These are phyloP conservation scores for Heliangelus exortis DNA, from an alignment of 2,797 vertebrate genomes.

Conservation along the genomic window DNA sequence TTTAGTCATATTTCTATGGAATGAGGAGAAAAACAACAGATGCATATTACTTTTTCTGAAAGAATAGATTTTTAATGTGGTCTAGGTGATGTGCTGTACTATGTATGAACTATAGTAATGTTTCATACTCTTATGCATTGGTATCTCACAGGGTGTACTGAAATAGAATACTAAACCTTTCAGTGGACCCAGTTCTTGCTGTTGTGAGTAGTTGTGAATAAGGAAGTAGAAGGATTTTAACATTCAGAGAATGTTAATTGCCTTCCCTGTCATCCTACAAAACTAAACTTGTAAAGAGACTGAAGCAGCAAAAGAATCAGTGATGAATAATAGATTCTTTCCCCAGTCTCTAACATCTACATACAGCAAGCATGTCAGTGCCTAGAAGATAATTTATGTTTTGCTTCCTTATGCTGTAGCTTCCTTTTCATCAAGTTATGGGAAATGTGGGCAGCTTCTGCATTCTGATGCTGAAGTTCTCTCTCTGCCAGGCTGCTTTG, in stretches of 20 bases:
- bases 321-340: slow-evolving; percentile 55
- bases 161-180: background rate
- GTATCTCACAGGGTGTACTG: background rate
- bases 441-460: background rate
- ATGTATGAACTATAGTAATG: background rate
- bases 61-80: background rate
- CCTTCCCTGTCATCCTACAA: background rate
- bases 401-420: background rate
- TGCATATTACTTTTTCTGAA: background rate
- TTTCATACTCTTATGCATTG: background rate
- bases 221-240: background rate
- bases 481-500: background rate
- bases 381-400: background rate
- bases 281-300: slow-evolving; percentile 6
- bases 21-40: background rate
- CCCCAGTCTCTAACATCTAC: background rate
- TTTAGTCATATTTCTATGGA: background rate
- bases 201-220: background rate
- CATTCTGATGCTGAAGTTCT: background rate
- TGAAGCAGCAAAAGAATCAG: slow-evolving; percentile 5
- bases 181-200: background rate
- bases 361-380: background rate
- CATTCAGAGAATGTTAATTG: background rate
- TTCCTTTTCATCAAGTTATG: background rate
- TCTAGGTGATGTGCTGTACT: background rate